These are phyloP conservation scores for Sebastes schlegelii DNA, from an alignment of 2,113 vertebrate genomes.

Conservation along the genomic window DNA sequence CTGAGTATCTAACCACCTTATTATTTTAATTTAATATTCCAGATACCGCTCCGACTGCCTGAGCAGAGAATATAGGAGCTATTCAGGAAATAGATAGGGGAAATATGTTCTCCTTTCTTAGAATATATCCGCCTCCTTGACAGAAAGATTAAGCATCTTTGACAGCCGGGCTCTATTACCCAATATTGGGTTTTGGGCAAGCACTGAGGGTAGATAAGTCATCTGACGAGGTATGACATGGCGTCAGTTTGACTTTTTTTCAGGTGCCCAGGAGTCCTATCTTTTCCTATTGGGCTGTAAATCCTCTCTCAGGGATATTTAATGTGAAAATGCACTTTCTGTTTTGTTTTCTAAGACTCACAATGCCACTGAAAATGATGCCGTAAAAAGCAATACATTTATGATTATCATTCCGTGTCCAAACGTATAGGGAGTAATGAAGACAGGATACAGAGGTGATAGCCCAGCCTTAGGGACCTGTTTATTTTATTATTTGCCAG, in stretches of 20 bases:
- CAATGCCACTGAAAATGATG: neutral
- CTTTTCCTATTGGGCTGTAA: conserved; percentile 52
- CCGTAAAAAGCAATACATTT: neutral
- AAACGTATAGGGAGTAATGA: conserved; percentile 24
- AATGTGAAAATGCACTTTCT: conserved; percentile 40
- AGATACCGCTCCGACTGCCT: conserved; percentile 39
- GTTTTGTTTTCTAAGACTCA: conserved; percentile 2
- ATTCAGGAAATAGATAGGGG: conserved; percentile 45
- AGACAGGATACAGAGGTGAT: conserved; percentile 18
- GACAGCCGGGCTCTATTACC: conserved; percentile 80
- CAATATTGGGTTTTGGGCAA: conserved; percentile 79
- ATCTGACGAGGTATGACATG: conserved; percentile 68
- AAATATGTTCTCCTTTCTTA: conserved; percentile 73
- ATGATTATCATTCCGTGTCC: conserved; percentile 1
- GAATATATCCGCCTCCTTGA: conserved; percentile 74
- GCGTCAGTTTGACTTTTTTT: conserved; percentile 61
- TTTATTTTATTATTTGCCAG: conserved; percentile 54
- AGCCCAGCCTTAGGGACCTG: conserved; percentile 35
- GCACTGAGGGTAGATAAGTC: conserved; percentile 74
- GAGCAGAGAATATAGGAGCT: conserved; percentile 42
- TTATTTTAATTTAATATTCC: conserved; percentile 56
- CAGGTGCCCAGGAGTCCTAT: conserved; percentile 35
- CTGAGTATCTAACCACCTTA: conserved; percentile 21
- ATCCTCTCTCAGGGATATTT: conserved; percentile 66
- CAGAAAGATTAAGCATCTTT: conserved; percentile 80